These are phyloP conservation scores for Drosophila prolongata DNA, from an alignment of 2,888 invertebrate genomes.

Conservation along the genomic window DNA sequence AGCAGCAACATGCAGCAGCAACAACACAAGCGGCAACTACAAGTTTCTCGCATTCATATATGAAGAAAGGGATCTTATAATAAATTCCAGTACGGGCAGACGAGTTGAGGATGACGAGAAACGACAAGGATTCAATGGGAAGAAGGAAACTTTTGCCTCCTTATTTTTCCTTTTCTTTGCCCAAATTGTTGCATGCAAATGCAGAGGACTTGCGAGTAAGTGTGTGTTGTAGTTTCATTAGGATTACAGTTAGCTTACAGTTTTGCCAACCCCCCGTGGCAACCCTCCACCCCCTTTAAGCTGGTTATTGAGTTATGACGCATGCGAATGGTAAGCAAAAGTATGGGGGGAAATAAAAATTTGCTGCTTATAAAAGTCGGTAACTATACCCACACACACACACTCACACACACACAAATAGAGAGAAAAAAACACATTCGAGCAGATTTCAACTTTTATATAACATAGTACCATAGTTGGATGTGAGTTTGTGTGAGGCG, in stretches of 20 bases:
- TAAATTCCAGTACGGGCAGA: constrained; percentile 73
- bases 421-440: constrained; percentile 24
- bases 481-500: constrained; percentile 44
- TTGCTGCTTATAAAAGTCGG: constrained; percentile 72
- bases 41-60: constrained; percentile 67
- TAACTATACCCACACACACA: constrained; percentile 41
- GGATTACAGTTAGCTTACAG: constrained; percentile 75
- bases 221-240: constrained; percentile 79
- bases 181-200: constrained; percentile 78
- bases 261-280: constrained; percentile 33
- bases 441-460: constrained; percentile 38
- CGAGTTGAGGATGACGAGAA: constrained; percentile 66
- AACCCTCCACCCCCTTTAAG: constrained; percentile 9
- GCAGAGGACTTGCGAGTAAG: constrained; percentile 48
- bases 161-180: constrained; percentile 31
- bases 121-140: constrained; percentile 35
- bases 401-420: constrained; percentile 18
- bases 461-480: constrained; percentile 36
- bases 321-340: constrained; percentile 68
- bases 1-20: constrained; percentile 39
- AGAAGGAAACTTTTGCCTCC: constrained; percentile 26
- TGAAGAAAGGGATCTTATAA: constrained; percentile 77
- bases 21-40: constrained; percentile 32
- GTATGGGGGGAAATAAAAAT: constrained; percentile 65
- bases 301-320: constrained; percentile 79